Evolutionary conservation across 2,113 vertebrate species (phyloP), one percentile per base, ranked within the genome.

Genomic region (Nanorana parkeri): DNA sequence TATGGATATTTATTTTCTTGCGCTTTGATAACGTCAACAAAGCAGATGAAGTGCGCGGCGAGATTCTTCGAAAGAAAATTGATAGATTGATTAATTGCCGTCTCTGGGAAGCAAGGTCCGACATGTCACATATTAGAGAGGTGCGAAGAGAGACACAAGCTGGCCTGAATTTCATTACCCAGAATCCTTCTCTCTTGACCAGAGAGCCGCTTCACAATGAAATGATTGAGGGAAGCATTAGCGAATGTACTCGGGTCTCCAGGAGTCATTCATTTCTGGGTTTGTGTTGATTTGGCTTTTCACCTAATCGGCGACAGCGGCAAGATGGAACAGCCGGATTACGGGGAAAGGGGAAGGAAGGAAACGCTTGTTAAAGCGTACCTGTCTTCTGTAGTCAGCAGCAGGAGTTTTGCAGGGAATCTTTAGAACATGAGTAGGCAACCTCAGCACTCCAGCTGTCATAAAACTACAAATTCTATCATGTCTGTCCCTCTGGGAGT

Each of bases 161-260:
- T 63, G 17, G 29, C 19, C 16, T 36, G 29, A 65, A 65, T 77
- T 77, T 77, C 58, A 77, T 64, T 65, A 77, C 60, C 17, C 73
- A 23, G 28, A 17, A 51, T 65, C 60, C 60, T 24, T n/a, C 32
- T 15, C 29, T 26, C 32, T 61, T 29, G 26, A 75, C 55, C 72
- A 75, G 55, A 23, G 17, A 28, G 72, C 29, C 71, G 17, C 55
- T 36, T 36, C 54, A 75, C 72, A 23, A 61, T 60, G 56, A 23
- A 61, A 11, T 61, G 72, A 60, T 61, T 60, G 72, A 75, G 29
- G 56, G 28, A 75, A 60, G 36, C 72, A 75, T 75, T 61, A 74
- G 69, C n/a, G 52, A 29, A 16, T 16, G 71, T 20, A 6, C 5
- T 60, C 6, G 24, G 41, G 29, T n/a, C 55, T 36, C 32, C n/a